Percentiles rank a stretch among this genome's conserved stretches.
These are phyloP conservation scores for Metopolophium dirhodum DNA, from an alignment of 1,140 invertebrate genomes.

Conservation along the genomic window DNA sequence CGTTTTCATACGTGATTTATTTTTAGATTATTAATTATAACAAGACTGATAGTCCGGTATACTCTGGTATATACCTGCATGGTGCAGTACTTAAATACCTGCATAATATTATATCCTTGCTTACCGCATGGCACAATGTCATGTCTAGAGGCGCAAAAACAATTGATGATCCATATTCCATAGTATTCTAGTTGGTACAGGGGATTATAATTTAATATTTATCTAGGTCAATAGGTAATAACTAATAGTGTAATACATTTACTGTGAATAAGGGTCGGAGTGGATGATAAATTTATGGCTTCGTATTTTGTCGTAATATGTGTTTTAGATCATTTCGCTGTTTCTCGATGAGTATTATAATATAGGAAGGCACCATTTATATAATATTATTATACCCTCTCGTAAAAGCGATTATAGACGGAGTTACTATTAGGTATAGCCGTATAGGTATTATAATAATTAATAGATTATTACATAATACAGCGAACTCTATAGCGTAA, in stretches of 20 bases:
- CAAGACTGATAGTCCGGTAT: background rate
- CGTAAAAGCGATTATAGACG: background rate
- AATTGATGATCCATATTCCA: no score
- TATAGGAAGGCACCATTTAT: background rate
- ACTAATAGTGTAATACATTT: background rate
- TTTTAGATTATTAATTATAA: background rate
- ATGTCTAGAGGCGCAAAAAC: no score
- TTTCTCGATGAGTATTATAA: background rate
- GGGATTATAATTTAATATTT: no score
- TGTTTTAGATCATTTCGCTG: background rate
- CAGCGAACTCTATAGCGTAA: background rate
- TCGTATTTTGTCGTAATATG: background rate
- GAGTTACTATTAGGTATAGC: background rate
- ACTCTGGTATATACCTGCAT: no score
- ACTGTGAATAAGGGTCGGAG: background rate
- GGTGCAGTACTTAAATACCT: no score
- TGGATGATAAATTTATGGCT: background rate
- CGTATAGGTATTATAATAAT: background rate
- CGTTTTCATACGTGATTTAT: background rate
- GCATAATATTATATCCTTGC: no score
- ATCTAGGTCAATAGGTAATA: background rate
- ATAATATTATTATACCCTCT: background rate
- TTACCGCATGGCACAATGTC: no score
- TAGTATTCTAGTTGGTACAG: no score
- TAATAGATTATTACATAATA: background rate